A percentile compares a stretch with the other conserved stretches of the same genome.
phyloP scores from a whole-genome alignment of 2,113 vertebrate species.

The Hipposideros armiger region DNA sequence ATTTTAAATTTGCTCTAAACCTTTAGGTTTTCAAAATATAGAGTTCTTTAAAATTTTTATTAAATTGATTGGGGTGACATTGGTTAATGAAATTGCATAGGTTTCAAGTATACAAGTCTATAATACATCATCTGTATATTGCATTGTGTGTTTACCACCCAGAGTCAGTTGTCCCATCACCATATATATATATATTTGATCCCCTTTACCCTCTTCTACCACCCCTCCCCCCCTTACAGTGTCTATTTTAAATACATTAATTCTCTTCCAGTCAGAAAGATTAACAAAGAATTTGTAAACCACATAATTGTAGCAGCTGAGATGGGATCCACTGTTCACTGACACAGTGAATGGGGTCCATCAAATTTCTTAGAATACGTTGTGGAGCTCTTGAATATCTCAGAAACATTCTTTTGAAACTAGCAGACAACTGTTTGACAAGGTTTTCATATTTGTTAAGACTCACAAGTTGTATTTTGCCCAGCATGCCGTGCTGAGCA shows the following conservation, averaged over 20 bases:
- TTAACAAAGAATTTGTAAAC: neutral
- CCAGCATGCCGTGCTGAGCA: neutral
- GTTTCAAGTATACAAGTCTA: no score
- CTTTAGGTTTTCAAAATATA: neutral
- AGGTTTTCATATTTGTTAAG: conserved; percentile 65
- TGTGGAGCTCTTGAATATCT: conserved; percentile 56
- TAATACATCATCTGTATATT: no score
- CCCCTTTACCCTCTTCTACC: no score
- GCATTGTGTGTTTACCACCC: no score
- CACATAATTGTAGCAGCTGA: neutral
- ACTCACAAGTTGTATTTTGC: conserved; percentile 63
- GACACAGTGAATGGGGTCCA: neutral
- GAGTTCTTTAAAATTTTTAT: no score
- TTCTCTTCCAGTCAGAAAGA: no score
- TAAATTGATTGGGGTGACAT: no score
- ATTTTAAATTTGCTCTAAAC: neutral
- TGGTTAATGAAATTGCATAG: no score
- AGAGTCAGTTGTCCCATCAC: no score
- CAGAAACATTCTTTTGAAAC: conserved; percentile 53
- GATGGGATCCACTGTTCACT: neutral
- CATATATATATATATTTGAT: no score
- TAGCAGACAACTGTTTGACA: conserved; percentile 51
- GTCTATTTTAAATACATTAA: no score
- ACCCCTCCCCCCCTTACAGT: no score
- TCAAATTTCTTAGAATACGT: neutral